A percentile compares a stretch with the other conserved stretches of the same genome.
Evolutionary conservation across 2,797 vertebrate genomes (phyloP).

Genomic region (Hirundo rustica): DNA sequence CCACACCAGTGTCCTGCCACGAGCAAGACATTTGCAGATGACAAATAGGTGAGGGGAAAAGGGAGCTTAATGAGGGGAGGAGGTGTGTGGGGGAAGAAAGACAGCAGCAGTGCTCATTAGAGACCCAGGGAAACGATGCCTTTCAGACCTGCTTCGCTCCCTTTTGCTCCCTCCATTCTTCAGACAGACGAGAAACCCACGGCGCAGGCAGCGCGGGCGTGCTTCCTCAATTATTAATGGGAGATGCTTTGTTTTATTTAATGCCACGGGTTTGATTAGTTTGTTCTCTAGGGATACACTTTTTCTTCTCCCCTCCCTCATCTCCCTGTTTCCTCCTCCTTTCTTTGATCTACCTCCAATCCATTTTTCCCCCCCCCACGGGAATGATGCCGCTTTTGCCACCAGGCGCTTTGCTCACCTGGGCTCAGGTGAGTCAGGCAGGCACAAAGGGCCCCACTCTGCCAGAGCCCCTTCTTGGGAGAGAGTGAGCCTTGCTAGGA

Average conservation of each 20-base stretch:
- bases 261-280: slow-evolving; percentile 11
- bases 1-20: background rate
- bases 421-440: background rate
- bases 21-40: background rate
- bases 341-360: background rate
- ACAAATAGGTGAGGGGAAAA: slow-evolving; percentile 23
- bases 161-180: slow-evolving; percentile 42
- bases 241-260: slow-evolving; percentile 61
- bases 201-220: rapidly evolving
- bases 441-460: background rate
- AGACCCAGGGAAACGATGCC: background rate
- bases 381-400: background rate
- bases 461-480: background rate
- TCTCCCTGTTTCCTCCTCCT: background rate
- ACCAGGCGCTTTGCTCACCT: background rate
- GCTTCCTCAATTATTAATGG: slow-evolving; percentile 63
- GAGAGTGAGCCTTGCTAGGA: slow-evolving; percentile 23
- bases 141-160: slow-evolving; percentile 7
- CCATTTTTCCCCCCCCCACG: background rate
- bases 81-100: background rate
- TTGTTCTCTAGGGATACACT: background rate
- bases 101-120: slow-evolving; percentile 48
- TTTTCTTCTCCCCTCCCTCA: rapidly evolving
- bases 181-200: slow-evolving; percentile 25
- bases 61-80: background rate